Evolutionary conservation across 2,113 vertebrate genomes (phyloP), one percentile per base, ranked within the genome.

Genomic region (Limnothrissa miodon): DNA sequence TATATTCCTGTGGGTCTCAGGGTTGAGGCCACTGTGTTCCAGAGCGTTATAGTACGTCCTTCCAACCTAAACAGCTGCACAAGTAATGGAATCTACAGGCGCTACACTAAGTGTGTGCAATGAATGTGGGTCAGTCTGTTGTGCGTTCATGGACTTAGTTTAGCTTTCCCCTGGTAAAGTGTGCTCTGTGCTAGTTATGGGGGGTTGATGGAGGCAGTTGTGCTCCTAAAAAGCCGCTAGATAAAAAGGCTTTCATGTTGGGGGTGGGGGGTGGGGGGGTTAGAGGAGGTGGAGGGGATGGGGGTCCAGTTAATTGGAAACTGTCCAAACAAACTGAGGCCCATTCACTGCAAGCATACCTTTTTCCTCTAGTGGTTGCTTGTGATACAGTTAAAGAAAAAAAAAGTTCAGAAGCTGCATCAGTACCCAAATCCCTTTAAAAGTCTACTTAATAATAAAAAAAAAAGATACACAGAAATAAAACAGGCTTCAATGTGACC

Each of bases 401-500:
- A 11, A 66, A 66, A 66, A n/a, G n/a, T n/a, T n/a, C n/a, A n/a
- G n/a, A 33, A 66, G 59, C 29, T 33, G 59, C 59, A 70, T 70
- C 62, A 70, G 62, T 70, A 70, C 62, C 62, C 62, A 70, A 70
- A 11, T 81, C 45, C 39, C 51, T 45, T 82, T 53, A 81, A 74
- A 83, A 46, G 53, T 21, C 36, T 19, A 2, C 8, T 53, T 48
- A n/a, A n/a, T n/a, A n/a, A n/a, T n/a, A n/a, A n/a, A n/a, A n/a
- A 17, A 46, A 74, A 45, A 85, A 82, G 74, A 85, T 25, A 85
- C 44, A 59, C 42, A 53, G n/a, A 46, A 81, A n/a, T 62, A 29
- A 62, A 79, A 66, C 62, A 36, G 62, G 29, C 3, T 70, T 36
- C 62, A 70, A 70, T 70, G 62, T 70, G 62, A 70, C 62, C 62